Evolutionary conservation across 2,797 vertebrate genomes (phyloP).

Genomic region (Poeciliopsis gracilis): DNA sequence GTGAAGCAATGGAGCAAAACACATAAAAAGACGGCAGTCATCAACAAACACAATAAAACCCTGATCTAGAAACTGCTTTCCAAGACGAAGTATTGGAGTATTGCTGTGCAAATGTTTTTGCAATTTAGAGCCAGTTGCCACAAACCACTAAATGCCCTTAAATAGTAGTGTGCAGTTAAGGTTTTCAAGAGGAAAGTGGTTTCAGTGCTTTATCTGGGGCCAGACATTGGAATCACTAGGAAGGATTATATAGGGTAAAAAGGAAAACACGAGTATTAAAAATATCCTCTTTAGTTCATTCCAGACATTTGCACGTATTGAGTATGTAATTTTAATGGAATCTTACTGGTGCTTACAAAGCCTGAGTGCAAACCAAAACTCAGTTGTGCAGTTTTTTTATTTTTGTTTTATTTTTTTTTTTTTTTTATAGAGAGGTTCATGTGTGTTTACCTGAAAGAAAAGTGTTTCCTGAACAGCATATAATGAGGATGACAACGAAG

Average conservation of each 20-base stretch:
- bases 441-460: slow-evolving; percentile 67
- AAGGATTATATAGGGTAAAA: slow-evolving; percentile 44
- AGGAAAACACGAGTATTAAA: slow-evolving; percentile 67
- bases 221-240: slow-evolving; percentile 62
- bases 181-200: slow-evolving; percentile 74
- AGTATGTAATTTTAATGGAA: slow-evolving; percentile 73
- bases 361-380: slow-evolving; percentile 63
- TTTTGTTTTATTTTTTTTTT: neutral
- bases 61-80: slow-evolving; percentile 79
- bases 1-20: slow-evolving; percentile 80
- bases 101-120: slow-evolving; percentile 81
- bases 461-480: slow-evolving; percentile 55
- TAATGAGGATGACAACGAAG: slow-evolving; percentile 56
- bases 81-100: slow-evolving; percentile 64
- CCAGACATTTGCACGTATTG: slow-evolving; percentile 67
- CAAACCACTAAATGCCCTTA: slow-evolving; percentile 82
- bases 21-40: slow-evolving; percentile 80
- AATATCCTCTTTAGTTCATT: slow-evolving; percentile 62
- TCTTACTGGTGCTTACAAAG: slow-evolving; percentile 63
- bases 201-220: slow-evolving; percentile 69
- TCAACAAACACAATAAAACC: slow-evolving; percentile 82
- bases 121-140: slow-evolving; percentile 80
- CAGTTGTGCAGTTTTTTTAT: slow-evolving; percentile 48
- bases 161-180: slow-evolving; percentile 79
- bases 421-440: slow-evolving; percentile 50